Evolutionary conservation across 2,113 vertebrate genomes (phyloP).

Genomic region (Arizona elegans): DNA sequence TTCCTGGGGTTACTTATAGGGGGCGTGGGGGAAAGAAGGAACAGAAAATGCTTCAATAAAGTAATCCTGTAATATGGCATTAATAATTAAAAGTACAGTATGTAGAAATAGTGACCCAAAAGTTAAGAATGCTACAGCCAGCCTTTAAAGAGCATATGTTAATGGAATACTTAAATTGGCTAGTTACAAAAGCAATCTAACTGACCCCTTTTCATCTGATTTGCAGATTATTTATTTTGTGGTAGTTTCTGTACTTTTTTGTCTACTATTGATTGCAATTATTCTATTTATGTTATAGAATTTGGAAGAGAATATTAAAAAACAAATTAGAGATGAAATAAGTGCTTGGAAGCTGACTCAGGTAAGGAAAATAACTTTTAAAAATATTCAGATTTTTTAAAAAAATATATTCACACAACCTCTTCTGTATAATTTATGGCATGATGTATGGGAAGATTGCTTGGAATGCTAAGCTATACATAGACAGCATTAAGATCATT

Average conservation of each 20-base stretch:
- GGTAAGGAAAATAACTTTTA: slow-evolving; percentile 56
- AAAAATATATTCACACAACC: slow-evolving; percentile 39
- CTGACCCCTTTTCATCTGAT: neutral
- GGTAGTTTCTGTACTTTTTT: slow-evolving; percentile 2
- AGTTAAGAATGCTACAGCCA: neutral
- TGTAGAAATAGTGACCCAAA: neutral
- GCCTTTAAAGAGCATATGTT: neutral
- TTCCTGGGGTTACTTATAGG: neutral
- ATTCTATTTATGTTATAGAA: slow-evolving; percentile 39
- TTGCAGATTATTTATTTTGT: neutral
- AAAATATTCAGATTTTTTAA: slow-evolving; percentile 38
- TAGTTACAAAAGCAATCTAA: neutral
- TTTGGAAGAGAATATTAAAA: slow-evolving; percentile 57
- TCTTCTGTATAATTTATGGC: slow-evolving; percentile 23
- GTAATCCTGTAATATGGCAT: neutral
- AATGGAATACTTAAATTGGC: neutral
- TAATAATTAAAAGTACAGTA: neutral
- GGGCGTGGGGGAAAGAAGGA: neutral
- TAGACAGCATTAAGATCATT: neutral
- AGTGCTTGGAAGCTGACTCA: slow-evolving; percentile 35
- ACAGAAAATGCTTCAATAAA: neutral
- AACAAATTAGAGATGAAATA: slow-evolving; percentile 43
- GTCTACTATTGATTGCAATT: neutral
- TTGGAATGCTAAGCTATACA: slow-evolving; percentile 21
- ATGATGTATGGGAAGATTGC: neutral